These are phyloP conservation scores for Falco rusticolus DNA, from an alignment of 2,797 vertebrate species.

Conservation along the genomic window DNA sequence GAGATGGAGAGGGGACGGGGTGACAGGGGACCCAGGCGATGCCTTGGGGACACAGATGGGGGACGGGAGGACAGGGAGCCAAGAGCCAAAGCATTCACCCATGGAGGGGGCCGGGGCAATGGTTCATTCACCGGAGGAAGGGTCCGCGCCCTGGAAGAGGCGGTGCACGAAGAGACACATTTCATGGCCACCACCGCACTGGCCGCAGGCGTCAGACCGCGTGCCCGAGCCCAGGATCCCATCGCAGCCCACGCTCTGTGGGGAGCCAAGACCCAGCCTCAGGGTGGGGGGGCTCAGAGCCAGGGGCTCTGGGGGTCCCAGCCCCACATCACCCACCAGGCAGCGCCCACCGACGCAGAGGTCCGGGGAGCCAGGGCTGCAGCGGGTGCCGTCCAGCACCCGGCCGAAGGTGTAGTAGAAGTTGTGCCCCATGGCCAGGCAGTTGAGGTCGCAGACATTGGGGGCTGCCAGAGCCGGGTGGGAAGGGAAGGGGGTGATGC, in stretches of 20 bases:
- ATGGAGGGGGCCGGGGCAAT: slow-evolving; percentile 55
- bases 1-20: fast-evolving
- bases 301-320: fast-evolving
- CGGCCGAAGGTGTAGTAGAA: slow-evolving; percentile 84
- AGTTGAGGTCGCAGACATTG: slow-evolving; percentile 80
- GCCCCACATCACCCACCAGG: slow-evolving; percentile 44
- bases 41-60: background rate
- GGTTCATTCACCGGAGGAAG: slow-evolving; percentile 78
- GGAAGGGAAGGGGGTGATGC: background rate
- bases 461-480: slow-evolving; percentile 53
- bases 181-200: slow-evolving; percentile 65
- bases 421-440: slow-evolving; percentile 79
- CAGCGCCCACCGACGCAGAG: slow-evolving; percentile 78
- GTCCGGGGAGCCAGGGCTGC: slow-evolving; percentile 54
- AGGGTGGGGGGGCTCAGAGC: background rate
- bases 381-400: slow-evolving; percentile 80
- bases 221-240: slow-evolving; percentile 75
- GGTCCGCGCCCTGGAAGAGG: slow-evolving; percentile 69
- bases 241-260: slow-evolving; percentile 77
- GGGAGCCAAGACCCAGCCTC: background rate
- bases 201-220: slow-evolving; percentile 71
- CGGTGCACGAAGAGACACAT: slow-evolving; percentile 74
- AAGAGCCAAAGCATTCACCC: slow-evolving; percentile 68
- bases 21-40: fast-evolving
- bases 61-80: background rate